Evolutionary conservation across 2,797 vertebrate genomes (phyloP).

Genomic region (Gobio occitaniae): DNA sequence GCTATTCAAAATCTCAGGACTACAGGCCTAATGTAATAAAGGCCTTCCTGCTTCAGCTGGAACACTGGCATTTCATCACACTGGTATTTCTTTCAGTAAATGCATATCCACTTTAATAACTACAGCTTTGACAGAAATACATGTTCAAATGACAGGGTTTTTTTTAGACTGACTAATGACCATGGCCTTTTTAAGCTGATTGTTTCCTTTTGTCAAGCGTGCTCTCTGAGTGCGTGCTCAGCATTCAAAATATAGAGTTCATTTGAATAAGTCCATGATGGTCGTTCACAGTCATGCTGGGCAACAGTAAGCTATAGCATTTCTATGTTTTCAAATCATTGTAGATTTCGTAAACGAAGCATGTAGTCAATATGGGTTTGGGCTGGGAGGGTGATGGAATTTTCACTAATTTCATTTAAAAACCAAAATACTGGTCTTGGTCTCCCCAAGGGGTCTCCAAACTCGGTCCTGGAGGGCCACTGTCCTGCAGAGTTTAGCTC

Average conservation of each 20-base stretch:
- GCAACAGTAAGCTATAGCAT: neutral
- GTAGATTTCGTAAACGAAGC: neutral
- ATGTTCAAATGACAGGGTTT: neutral
- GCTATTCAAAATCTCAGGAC: neutral
- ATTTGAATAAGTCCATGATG: neutral
- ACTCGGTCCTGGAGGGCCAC: too few relatives aligned
- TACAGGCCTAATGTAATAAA: too few relatives aligned
- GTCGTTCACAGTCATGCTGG: neutral
- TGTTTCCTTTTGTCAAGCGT: neutral
- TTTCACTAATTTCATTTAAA: neutral
- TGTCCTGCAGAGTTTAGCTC: too few relatives aligned
- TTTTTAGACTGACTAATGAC: neutral
- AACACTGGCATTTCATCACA: neutral
- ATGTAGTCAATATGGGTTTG: neutral
- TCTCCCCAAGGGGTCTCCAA: too few relatives aligned
- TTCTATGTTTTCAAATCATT: neutral
- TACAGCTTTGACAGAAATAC: neutral
- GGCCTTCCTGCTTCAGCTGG: neutral
- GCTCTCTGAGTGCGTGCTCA: neutral
- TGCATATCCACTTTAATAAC: neutral
- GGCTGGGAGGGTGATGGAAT: neutral
- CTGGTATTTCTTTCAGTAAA: neutral
- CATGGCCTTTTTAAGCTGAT: neutral
- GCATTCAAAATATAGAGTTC: neutral
- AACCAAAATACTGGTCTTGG: neutral